Percentiles rank a stretch among this genome's conserved stretches.
These are phyloP conservation scores for Pogona vitticeps DNA, from an alignment of 2,113 vertebrate species.

Conservation along the genomic window DNA sequence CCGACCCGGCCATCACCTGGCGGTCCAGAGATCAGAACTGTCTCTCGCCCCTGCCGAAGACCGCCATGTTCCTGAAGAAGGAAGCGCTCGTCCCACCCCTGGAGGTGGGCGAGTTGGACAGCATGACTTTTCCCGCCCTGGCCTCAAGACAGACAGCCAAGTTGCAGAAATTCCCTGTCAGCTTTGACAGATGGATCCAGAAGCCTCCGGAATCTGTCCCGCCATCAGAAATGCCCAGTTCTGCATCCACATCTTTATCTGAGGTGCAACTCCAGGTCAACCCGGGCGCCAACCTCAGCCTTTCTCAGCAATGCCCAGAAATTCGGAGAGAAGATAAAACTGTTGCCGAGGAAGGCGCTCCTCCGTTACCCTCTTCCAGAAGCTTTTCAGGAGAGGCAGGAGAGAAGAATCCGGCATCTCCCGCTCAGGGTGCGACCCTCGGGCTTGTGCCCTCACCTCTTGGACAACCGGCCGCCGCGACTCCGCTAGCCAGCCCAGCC, in stretches of 20 bases:
- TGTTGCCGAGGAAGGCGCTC: neutral
- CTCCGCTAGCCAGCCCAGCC: neutral
- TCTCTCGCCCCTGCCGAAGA: conserved; percentile 28
- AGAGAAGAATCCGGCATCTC: conserved; percentile 32
- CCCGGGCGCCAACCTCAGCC: conserved; percentile 43
- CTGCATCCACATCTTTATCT: fast-evolving
- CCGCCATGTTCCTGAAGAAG: conserved; percentile 48
- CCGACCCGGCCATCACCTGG: conserved; percentile 53
- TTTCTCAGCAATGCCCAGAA: conserved; percentile 53
- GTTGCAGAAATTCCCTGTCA: conserved; percentile 75
- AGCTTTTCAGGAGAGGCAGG: conserved; percentile 55
- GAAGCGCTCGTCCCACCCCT: conserved; percentile 44
- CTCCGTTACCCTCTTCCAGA: conserved; percentile 12
- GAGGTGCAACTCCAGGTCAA: conserved; percentile 47
- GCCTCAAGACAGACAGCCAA: conserved; percentile 62
- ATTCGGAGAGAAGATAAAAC: conserved; percentile 50
- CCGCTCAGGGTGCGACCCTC: conserved; percentile 61
- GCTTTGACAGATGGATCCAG: conserved; percentile 69
- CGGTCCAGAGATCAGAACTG: conserved; percentile 46
- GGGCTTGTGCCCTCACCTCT: conserved; percentile 63
- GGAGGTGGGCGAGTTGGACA: conserved; percentile 7
- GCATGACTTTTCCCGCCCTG: conserved; percentile 30
- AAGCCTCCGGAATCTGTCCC: neutral
- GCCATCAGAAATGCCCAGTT: neutral
- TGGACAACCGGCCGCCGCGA: conserved; percentile 15